A percentile compares a stretch with the other conserved stretches of the same genome.
These are phyloP conservation scores for Indri indri DNA, from an alignment of 2,113 vertebrate species.

Conservation along the genomic window DNA sequence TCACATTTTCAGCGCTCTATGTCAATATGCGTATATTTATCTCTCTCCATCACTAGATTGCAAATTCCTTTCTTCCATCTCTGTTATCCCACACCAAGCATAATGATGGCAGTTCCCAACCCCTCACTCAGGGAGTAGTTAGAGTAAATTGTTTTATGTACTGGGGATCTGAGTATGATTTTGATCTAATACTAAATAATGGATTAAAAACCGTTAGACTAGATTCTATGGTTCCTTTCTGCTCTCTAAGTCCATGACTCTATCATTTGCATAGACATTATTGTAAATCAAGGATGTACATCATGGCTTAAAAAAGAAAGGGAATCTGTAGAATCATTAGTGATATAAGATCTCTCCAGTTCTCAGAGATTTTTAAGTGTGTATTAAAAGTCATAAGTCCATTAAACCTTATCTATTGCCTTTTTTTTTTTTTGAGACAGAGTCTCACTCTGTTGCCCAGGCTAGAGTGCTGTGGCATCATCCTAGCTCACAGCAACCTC, in stretches of 20 bases:
- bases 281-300: neutral
- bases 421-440: neutral
- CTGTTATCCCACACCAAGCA: neutral
- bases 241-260: neutral
- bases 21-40: neutral
- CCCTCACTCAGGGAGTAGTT: neutral
- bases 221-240: neutral
- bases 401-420: neutral
- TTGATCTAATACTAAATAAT: neutral
- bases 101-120: neutral
- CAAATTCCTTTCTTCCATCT: neutral
- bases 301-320: neutral
- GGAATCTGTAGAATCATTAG: neutral
- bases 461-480: too few relatives aligned
- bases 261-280: slow-evolving; percentile 5
- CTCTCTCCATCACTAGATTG: neutral
- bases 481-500: too few relatives aligned
- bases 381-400: neutral
- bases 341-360: neutral
- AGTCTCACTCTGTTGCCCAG: too few relatives aligned
- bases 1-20: neutral
- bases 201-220: neutral
- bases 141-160: neutral
- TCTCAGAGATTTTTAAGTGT: neutral
- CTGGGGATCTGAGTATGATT: neutral